A percentile compares a stretch with the other conserved stretches of the same genome.
Conservation (phyloP, 2,113 vertebrate genomes). For the Otus sunia region DNA sequence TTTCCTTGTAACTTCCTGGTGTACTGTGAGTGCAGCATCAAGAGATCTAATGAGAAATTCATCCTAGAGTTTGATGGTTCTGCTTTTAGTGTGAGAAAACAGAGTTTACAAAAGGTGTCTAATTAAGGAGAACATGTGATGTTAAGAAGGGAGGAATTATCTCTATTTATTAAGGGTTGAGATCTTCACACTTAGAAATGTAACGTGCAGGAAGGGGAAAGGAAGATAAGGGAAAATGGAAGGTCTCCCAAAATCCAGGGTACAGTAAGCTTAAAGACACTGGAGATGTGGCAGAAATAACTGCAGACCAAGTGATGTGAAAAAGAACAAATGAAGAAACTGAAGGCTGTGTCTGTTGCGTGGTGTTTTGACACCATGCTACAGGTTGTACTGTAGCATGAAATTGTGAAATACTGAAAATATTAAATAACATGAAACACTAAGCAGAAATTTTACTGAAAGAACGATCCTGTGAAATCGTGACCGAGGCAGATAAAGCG, state of each 20-base stretch:
- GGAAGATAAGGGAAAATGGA: not conserved
- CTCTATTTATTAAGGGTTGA: not conserved
- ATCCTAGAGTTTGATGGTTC: not conserved
- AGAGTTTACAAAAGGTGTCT: not conserved
- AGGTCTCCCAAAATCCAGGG: not conserved
- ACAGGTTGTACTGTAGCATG: rapidly evolving
- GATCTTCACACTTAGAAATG: not conserved
- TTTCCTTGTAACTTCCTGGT: not conserved
- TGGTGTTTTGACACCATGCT: not conserved
- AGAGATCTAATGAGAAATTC: not conserved
- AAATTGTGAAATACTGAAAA: not conserved
- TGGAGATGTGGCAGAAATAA: not conserved
- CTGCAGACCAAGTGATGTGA: not conserved
- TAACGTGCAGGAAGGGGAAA: not conserved
- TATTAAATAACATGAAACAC: not conserved
- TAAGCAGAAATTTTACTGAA: not conserved
- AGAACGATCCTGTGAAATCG: not conserved
- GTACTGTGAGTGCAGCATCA: not conserved
- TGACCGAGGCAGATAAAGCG: not conserved
- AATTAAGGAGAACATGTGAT: not conserved
- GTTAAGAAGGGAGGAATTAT: not conserved
- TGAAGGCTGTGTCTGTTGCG: rapidly evolving
- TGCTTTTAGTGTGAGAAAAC: not conserved
- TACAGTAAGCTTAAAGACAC: not conserved
- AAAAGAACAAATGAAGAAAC: not conserved